phyloP scores from a whole-genome alignment of 2,888 invertebrate species.

The Chaetogeoica ovagalla region DNA sequence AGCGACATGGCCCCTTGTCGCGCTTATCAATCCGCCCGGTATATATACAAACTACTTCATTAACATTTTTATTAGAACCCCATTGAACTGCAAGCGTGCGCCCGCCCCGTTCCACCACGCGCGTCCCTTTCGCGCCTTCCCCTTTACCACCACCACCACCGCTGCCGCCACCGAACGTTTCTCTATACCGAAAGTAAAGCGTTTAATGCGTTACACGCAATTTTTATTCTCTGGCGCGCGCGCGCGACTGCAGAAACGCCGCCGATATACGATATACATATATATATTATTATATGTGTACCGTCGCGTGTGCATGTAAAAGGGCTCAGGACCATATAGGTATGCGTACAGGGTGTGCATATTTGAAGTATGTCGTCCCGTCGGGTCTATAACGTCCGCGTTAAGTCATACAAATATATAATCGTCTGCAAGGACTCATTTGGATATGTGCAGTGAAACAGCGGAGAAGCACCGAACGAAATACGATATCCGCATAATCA shows the following conservation, averaged over 20 bases:
- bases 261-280: background rate
- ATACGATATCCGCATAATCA: too few species aligned
- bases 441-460: too few species aligned
- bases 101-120: too few species aligned
- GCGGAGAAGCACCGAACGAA: too few species aligned
- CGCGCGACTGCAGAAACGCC: background rate
- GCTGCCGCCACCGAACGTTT: background rate
- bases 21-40: slow-evolving; percentile 50
- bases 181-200: slow-evolving; percentile 34
- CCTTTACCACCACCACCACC: background rate
- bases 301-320: too few species aligned
- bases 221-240: slow-evolving; percentile 6
- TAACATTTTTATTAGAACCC: slow-evolving; percentile 53
- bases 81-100: slow-evolving; percentile 33
- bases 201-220: slow-evolving; percentile 45
- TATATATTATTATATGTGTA: background rate
- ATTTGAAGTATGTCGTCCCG: too few species aligned
- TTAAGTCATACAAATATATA: too few species aligned
- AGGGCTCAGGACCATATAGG: too few species aligned
- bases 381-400: too few species aligned
- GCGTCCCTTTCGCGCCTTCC: background rate
- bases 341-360: too few species aligned
- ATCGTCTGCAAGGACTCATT: too few species aligned
- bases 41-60: slow-evolving; percentile 50
- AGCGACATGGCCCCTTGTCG: slow-evolving; percentile 53